Conservation (phyloP, 2,888 invertebrate species). For the Halocaridina rubra region DNA sequence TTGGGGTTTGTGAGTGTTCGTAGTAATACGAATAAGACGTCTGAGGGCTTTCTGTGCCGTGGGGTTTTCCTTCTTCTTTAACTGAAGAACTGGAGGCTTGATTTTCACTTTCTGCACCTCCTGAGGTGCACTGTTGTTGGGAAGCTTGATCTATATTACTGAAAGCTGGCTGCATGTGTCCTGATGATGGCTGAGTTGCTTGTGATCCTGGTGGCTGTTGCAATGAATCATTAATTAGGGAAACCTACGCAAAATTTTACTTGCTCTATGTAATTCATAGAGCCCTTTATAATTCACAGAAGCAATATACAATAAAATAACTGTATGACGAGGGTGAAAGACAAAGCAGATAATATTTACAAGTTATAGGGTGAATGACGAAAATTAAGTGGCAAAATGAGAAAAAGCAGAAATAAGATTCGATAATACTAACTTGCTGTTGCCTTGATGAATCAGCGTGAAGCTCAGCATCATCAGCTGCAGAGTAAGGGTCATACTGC, state of each 20-base stretch:
- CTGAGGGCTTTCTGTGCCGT: background rate
- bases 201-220: constrained; percentile 32
- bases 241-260: too few relatives aligned
- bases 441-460: constrained; percentile 7
- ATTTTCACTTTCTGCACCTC: background rate
- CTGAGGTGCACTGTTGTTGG: constrained; percentile 17
- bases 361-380: too few relatives aligned
- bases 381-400: too few relatives aligned
- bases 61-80: constrained; percentile 26
- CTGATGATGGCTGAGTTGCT: background rate
- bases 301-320: too few relatives aligned
- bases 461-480: constrained; percentile 37
- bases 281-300: too few relatives aligned
- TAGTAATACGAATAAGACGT: background rate
- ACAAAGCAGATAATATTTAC: too few relatives aligned
- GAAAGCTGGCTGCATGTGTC: background rate
- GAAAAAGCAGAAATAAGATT: too few relatives aligned
- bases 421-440: background rate
- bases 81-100: background rate
- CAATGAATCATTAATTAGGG: too few relatives aligned
- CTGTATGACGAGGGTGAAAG: too few relatives aligned
- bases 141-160: background rate
- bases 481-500: constrained; percentile 48
- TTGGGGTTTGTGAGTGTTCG: background rate
- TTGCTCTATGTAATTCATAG: too few relatives aligned